Percentiles rank a stretch among this genome's conserved stretches.
Conservation (phyloP, 2,113 vertebrate genomes). For the Oxyruncus cristatus region DNA sequence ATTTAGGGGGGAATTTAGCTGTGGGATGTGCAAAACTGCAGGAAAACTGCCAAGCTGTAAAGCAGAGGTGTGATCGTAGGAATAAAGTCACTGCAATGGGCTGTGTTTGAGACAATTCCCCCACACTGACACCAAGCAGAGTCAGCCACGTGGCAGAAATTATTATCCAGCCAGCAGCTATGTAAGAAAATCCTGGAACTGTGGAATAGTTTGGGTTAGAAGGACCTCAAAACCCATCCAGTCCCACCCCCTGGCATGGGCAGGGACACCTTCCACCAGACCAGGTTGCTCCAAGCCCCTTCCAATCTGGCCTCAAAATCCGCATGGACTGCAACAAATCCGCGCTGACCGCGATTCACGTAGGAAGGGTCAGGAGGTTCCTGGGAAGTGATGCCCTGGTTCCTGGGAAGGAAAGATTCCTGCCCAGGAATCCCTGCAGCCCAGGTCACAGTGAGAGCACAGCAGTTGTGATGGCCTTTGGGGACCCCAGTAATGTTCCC, state of each 20-base stretch:
- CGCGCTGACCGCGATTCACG: rapidly evolving
- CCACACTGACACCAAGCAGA: not conserved
- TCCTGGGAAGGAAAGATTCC: not conserved
- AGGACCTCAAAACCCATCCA: not conserved
- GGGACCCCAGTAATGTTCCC: not conserved
- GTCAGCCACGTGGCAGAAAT: not conserved
- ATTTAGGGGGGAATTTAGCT: not conserved
- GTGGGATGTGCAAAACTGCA: rapidly evolving
- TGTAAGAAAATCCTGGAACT: not conserved
- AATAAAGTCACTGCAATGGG: not conserved
- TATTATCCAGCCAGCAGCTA: not conserved
- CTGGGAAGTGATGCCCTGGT: not conserved
- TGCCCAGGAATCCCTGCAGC: not conserved
- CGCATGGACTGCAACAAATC: rapidly evolving
- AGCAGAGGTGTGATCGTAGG: not conserved
- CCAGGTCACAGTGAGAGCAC: rapidly evolving
- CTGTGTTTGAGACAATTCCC: not conserved
- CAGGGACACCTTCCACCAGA: not conserved
- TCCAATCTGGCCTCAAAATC: not conserved
- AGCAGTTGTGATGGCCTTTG: not conserved
- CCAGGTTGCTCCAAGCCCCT: not conserved
- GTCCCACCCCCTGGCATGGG: not conserved
- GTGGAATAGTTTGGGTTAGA: not conserved
- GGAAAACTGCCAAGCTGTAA: not conserved
- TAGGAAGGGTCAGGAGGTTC: not conserved